Percentiles rank a stretch among this genome's conserved stretches.
Conservation (phyloP, 2,113 vertebrate genomes). For the Cryptotis parvus region DNA sequence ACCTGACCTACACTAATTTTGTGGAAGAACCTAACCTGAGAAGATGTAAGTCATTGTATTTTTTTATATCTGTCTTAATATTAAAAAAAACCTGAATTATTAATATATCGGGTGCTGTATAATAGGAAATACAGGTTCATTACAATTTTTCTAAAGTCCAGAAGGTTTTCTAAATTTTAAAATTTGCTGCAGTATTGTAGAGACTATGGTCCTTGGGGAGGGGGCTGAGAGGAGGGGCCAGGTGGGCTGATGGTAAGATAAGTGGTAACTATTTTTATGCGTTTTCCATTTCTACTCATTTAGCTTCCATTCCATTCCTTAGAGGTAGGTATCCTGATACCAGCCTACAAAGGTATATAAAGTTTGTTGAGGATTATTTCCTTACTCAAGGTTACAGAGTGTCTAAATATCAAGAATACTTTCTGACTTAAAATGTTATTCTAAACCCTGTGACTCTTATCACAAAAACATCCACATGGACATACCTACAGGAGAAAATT, state of each 20-base stretch:
- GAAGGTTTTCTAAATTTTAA: background rate
- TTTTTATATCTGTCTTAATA: slow-evolving; percentile 50
- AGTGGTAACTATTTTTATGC: background rate
- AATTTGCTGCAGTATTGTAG: slow-evolving; percentile 30
- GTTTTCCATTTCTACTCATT: background rate
- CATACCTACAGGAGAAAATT: slow-evolving; percentile 34
- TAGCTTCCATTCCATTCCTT: background rate
- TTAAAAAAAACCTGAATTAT: slow-evolving; percentile 11
- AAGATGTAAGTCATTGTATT: slow-evolving; percentile 17
- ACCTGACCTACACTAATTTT: slow-evolving; percentile 37
- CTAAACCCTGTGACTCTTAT: slow-evolving; percentile 1
- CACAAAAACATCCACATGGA: background rate
- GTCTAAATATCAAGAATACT: slow-evolving; percentile 36
- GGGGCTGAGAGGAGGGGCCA: no score
- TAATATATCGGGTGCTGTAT: background rate
- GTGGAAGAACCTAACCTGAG: background rate
- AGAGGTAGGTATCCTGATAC: background rate
- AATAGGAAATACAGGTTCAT: background rate
- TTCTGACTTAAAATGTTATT: slow-evolving; percentile 51
- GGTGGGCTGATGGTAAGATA: background rate
- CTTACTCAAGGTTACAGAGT: slow-evolving; percentile 20
- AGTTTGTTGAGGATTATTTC: slow-evolving; percentile 1
- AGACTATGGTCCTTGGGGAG: background rate
- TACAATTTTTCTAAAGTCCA: slow-evolving; percentile 31
- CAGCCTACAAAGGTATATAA: slow-evolving; percentile 7